These are phyloP conservation scores for Troides helena DNA, from an alignment of 2,888 invertebrate species.

Conservation along the genomic window DNA sequence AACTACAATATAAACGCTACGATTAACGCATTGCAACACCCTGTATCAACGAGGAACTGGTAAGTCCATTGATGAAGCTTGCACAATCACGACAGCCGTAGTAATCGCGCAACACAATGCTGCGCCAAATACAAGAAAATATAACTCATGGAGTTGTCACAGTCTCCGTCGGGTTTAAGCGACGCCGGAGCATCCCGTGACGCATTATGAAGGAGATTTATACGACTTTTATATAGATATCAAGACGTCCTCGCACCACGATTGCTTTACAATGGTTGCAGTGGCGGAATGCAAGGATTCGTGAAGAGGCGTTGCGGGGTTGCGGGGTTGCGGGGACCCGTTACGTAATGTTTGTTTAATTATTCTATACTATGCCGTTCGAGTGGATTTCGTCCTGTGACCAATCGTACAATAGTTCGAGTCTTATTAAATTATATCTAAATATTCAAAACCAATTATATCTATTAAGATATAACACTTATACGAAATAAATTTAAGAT, in stretches of 20 bases:
- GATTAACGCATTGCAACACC: conserved; percentile 36
- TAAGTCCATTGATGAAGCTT: conserved; percentile 49
- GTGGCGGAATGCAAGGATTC: conserved; percentile 31
- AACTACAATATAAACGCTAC: too few species aligned
- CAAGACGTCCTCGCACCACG: conserved; percentile 35
- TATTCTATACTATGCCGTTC: background rate
- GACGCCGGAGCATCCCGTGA: conserved; percentile 44
- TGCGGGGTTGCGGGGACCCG: conserved; percentile 26
- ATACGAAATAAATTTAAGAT: too few species aligned
- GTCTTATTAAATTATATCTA: too few species aligned
- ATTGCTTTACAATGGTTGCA: conserved; percentile 7
- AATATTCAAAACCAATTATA: too few species aligned
- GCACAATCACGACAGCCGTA: conserved; percentile 61
- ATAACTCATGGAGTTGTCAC: conserved; percentile 62
- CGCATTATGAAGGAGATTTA: conserved; percentile 60
- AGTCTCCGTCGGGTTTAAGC: conserved; percentile 48
- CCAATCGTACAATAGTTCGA: too few species aligned
- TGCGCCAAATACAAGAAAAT: conserved; percentile 37
- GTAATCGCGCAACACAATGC: conserved; percentile 63
- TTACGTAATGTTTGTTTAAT: conserved; percentile 36
- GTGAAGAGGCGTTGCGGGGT: conserved; percentile 35
- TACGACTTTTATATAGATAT: conserved; percentile 66
- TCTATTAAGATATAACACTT: too few species aligned
- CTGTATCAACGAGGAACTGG: conserved; percentile 40
- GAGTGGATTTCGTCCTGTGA: too few species aligned